phyloP scores from a whole-genome alignment of 2,888 invertebrate genomes.

The Leptura quadrifasciata region DNA sequence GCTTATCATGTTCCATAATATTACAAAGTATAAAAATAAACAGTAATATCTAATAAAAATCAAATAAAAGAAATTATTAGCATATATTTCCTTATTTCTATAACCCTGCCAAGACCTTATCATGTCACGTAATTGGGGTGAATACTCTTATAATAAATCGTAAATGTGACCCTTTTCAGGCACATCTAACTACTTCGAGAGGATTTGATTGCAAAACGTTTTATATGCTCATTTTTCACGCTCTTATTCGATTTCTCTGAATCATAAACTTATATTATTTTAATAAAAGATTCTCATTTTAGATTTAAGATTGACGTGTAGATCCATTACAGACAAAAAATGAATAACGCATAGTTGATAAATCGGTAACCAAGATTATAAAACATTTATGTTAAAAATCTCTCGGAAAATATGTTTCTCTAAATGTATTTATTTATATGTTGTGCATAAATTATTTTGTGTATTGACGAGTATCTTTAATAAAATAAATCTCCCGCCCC shows the following conservation, averaged over 20 bases:
- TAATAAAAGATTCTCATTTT: neutral
- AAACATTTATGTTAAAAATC: too few species aligned
- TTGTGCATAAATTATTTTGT: neutral
- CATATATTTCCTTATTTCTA: conserved; percentile 8
- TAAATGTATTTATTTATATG: neutral
- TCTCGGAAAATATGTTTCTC: too few species aligned
- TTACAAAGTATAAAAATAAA: neutral
- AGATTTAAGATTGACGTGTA: neutral
- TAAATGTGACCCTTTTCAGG: conserved; percentile 50
- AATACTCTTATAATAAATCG: conserved; percentile 54
- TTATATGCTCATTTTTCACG: conserved; percentile 21
- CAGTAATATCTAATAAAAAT: neutral
- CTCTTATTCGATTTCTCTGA: neutral
- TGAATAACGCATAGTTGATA: too few species aligned
- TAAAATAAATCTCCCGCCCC: neutral
- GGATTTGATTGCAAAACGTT: conserved; percentile 28
- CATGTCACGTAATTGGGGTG: conserved; percentile 56
- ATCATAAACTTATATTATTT: neutral
- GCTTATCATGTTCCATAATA: neutral
- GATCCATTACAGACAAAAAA: too few species aligned
- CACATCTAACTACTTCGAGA: conserved; percentile 33
- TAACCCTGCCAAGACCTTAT: neutral
- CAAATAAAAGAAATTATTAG: conserved; percentile 1
- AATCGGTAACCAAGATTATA: too few species aligned
- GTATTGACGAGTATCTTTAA: neutral